Conservation (phyloP, 2,113 vertebrate species). For the Scomber scombrus region DNA sequence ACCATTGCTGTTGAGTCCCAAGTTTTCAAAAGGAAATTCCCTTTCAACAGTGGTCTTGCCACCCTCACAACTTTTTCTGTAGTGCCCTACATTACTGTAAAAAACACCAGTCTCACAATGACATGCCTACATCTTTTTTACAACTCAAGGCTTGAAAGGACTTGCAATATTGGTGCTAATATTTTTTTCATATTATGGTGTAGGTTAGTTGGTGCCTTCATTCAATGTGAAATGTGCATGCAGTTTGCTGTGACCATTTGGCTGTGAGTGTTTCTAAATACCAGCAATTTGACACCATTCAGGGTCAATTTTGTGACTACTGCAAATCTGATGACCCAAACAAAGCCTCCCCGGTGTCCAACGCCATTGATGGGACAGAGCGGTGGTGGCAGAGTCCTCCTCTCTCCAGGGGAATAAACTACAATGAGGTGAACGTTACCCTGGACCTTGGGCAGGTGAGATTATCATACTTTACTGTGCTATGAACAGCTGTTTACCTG, state of each 20-base stretch:
- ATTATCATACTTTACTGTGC: constrained; percentile 24
- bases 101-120: not conserved
- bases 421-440: constrained; percentile 93
- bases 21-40: constrained; percentile 57
- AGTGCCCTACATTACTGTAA: not conserved
- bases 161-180: not conserved
- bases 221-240: constrained; percentile 1
- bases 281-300: constrained; percentile 36
- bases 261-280: constrained; percentile 16
- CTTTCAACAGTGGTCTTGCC: constrained; percentile 30
- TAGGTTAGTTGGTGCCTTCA: not conserved
- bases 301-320: constrained; percentile 95
- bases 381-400: constrained; percentile 98
- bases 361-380: constrained; percentile 93
- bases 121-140: not conserved
- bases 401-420: constrained; percentile 89
- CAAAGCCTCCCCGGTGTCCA: constrained; percentile 89
- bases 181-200: constrained; percentile 9
- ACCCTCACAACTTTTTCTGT: constrained; percentile 13
- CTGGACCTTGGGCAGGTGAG: constrained; percentile 95
- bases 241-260: not conserved
- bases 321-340: constrained; percentile 89
- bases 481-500: constrained; percentile 50
- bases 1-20: constrained; percentile 44
- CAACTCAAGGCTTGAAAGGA: not conserved